Percentiles rank a stretch among this genome's conserved stretches.
Evolutionary conservation across 2,113 vertebrate species (phyloP).

Genomic region (Motacilla alba): DNA sequence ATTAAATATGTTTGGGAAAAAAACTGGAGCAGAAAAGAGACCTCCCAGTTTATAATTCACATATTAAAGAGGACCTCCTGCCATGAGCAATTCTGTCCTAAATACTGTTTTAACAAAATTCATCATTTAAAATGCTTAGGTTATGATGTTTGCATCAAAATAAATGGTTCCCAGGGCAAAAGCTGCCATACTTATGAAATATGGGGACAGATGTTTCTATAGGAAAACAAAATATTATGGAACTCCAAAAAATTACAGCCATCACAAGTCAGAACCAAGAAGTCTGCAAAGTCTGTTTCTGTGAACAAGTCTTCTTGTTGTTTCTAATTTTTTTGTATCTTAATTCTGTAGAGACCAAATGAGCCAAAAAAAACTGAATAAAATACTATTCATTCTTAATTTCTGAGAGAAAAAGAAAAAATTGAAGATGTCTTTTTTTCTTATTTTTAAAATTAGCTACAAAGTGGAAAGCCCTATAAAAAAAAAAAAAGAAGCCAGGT

Average conservation of each 20-base stretch:
- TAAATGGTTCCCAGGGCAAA: background rate
- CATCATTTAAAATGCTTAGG: background rate
- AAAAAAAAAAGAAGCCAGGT: background rate
- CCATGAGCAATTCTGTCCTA: background rate
- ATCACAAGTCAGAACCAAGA: background rate
- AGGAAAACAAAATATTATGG: background rate
- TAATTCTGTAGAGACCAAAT: background rate
- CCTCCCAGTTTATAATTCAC: slow-evolving; percentile 4
- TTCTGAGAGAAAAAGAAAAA: background rate
- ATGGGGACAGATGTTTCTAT: background rate
- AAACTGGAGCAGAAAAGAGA: background rate
- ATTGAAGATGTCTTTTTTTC: background rate
- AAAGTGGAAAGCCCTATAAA: background rate
- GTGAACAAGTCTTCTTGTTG: background rate
- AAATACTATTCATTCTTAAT: background rate
- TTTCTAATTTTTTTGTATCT: background rate
- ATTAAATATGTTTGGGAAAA: slow-evolving; percentile 14
- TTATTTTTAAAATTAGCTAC: background rate
- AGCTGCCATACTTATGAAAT: background rate
- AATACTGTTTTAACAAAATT: background rate
- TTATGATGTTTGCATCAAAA: slow-evolving; percentile 14
- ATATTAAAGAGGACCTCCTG: background rate
- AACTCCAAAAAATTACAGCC: background rate
- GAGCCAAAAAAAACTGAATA: background rate
- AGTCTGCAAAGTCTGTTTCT: background rate